Base-by-base conservation (phyloP, 2,888 invertebrate genomes). In the Iselma pallidipennis region DNA sequence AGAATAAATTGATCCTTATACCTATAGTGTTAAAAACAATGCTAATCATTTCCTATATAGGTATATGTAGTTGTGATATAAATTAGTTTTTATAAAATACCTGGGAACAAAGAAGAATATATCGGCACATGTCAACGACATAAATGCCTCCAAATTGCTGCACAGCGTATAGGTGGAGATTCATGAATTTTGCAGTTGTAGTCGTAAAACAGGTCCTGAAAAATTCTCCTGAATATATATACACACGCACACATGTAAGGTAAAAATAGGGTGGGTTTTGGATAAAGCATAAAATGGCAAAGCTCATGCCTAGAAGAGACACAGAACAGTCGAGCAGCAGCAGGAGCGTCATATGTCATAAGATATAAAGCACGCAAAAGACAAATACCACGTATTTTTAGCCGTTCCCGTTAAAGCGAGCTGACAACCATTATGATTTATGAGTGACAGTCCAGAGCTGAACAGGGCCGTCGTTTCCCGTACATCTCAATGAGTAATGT, bases 401-500 rank as follows among this genome's bases (percentile, higher is more conserved):
- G 74, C 67, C 21, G 65, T 70, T 65, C 64, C 56, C 69, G 74
- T 70, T 74, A 74, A 74, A 74, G 72, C 74, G 66, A 74, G 69
- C 72, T 72, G 77, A 77, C 78, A 77, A 70, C 72, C 75, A 76
- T 76, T 75, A 78, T 78, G 79, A 78, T 78, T 79, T 77, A 79
- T 76, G 78, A 75, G 70, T 73, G 77, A 76, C 77, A 71, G 71
- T 75, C 75, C 10, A 71, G 73, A 68, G 74, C 73, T 70, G 71
- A 51, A 54, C 67, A 14, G 64, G 58, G 63, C 67, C 71, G 76
- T 75, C 76, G 72, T 71, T 76, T 74, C 75, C 72, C 78, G 77
- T 76, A 78, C 77, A 76, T 80, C 78, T 78, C 78, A 77, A 77
- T 79, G 79, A 80, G 77, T 78, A 79, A 79, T 80, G 79, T 77